phyloP scores from a whole-genome alignment of 2,113 vertebrate genomes.

The Gyps fulvus region DNA sequence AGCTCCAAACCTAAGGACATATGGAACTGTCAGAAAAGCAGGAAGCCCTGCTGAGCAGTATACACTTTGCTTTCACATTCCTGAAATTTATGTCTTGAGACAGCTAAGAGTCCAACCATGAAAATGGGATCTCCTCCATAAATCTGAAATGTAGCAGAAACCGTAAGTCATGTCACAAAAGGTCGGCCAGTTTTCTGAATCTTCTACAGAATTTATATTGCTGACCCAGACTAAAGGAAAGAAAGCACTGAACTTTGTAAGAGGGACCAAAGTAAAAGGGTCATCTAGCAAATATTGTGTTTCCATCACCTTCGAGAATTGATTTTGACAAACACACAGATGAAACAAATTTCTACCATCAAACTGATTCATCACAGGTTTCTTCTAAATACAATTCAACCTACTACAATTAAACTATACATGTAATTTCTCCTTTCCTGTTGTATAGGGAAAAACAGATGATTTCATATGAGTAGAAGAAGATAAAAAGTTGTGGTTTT shows the following conservation, averaged over 20 bases:
- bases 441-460: neutral
- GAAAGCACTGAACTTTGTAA: neutral
- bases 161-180: neutral
- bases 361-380: neutral
- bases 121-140: neutral
- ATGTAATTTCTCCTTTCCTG: neutral
- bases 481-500: neutral
- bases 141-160: neutral
- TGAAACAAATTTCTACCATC: neutral
- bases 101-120: neutral
- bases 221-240: neutral
- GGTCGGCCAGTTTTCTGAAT: neutral
- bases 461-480: neutral
- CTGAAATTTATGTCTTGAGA: slow-evolving; percentile 4
- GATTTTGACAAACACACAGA: neutral
- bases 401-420: neutral
- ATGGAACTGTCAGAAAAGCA: slow-evolving; percentile 8
- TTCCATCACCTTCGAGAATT: neutral
- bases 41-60: neutral
- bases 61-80: neutral
- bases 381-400: neutral
- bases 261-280: neutral
- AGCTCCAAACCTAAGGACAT: slow-evolving; percentile 20
- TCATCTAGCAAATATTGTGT: neutral
- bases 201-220: neutral